These are phyloP conservation scores for Synergus gifuensis DNA, from an alignment of 2,888 invertebrate species.

Conservation along the genomic window DNA sequence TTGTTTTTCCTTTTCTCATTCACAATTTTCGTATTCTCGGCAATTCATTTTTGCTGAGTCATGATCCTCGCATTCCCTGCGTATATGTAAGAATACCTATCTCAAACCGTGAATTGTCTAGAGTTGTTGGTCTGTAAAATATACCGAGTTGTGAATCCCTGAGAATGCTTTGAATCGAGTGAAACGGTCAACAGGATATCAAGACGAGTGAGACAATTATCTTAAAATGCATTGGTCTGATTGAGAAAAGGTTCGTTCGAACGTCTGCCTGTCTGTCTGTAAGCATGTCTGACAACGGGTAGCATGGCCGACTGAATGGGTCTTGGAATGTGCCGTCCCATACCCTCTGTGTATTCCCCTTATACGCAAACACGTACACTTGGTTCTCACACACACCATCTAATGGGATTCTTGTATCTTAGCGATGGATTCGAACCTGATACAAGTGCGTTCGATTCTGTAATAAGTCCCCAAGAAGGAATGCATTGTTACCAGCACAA, in stretches of 20 bases:
- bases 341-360: conserved; percentile 62
- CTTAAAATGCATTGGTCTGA: conserved; percentile 67
- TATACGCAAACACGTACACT: conserved; percentile 63
- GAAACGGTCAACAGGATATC: conserved; percentile 42
- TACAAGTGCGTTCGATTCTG: conserved; percentile 46
- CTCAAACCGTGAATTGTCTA: neutral
- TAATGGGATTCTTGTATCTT: conserved; percentile 58
- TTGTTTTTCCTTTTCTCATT: no score
- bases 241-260: conserved; percentile 63
- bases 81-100: neutral
- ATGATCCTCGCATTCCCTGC: neutral
- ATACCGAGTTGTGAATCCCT: conserved; percentile 24
- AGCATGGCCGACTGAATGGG: conserved; percentile 71
- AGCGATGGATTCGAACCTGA: conserved; percentile 58
- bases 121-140: conserved; percentile 18
- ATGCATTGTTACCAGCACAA: conserved; percentile 30
- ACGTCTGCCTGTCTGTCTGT: conserved; percentile 70
- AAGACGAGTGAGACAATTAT: conserved; percentile 63
- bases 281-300: conserved; percentile 72
- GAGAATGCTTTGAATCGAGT: conserved; percentile 32
- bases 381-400: conserved; percentile 55
- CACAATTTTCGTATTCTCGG: no score
- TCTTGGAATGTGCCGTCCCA: conserved; percentile 68
- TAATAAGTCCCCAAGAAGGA: conserved; percentile 41
- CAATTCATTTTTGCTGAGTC: neutral